Percentiles rank a stretch among this genome's conserved stretches.
phyloP scores from a whole-genome alignment of 2,113 vertebrate genomes.

The Oenanthe melanoleuca region DNA sequence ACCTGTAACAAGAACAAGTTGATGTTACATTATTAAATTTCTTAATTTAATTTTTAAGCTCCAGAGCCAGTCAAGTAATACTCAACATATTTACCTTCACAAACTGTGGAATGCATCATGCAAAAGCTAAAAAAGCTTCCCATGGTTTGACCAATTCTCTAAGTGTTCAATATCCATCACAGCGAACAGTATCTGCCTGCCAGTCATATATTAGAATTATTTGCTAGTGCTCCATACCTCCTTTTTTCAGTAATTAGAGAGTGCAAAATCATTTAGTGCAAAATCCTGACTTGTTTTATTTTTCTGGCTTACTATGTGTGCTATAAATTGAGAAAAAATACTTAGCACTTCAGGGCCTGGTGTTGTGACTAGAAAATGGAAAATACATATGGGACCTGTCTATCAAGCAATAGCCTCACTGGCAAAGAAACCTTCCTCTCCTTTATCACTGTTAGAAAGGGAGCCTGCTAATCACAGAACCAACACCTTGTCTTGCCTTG shows the following conservation, averaged over 20 bases:
- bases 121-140: not conserved
- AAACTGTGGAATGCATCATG: not conserved
- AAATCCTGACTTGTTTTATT: not conserved
- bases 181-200: not conserved
- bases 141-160: not conserved
- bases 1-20: constrained; percentile 35
- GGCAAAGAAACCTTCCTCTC: not conserved
- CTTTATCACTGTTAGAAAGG: not conserved
- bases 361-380: not conserved
- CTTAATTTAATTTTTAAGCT: constrained; percentile 64
- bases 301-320: not conserved
- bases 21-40: constrained; percentile 42
- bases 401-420: not conserved
- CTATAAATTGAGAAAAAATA: constrained; percentile 17
- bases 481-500: not conserved
- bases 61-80: constrained; percentile 21
- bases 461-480: not conserved
- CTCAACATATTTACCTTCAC: constrained; percentile 1
- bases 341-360: not conserved
- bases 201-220: not conserved
- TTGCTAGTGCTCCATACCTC: not conserved
- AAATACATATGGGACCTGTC: not conserved
- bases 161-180: not conserved
- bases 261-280: not conserved
- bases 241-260: not conserved